Base-by-base conservation (phyloP, 2,113 vertebrate genomes). In the Camelus bactrianus region DNA sequence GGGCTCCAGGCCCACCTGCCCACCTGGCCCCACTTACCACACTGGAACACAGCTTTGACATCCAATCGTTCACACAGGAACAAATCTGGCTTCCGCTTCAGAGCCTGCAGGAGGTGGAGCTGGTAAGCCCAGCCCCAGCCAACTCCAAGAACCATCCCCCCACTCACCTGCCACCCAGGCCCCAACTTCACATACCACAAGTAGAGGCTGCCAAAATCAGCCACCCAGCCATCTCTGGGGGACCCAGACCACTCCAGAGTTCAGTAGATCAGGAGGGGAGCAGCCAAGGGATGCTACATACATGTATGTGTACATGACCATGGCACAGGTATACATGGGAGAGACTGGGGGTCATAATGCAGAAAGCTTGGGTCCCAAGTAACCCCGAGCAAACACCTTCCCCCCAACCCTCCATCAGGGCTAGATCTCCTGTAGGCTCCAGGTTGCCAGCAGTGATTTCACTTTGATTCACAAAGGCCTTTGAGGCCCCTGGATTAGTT, bases 31-130 rank as follows among this genome's bases (percentile, higher is more conserved):
- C 84, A 99, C 99, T 99, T 98, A 99, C 99, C 99, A 98, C 99
- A 99, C 91, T 99, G 99, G 98, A 99, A 99, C 94, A 99, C 99
- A 17, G 99, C 99, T 98, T 99, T 99, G 98, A 99, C 99, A 54
- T 99, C 99, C 98, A 99, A 98, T 98, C 99, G 99, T 98, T 99
- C 99, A 98, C 99, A 99, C 98, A 99, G 98, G 99, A 99, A 99
- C 98, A 99, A 99, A 98, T 99, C 99, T 46, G 99, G 99, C 97
- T 99, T 99, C 99, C 99, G 99, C 99, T 99, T 99, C 98, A 99
- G 99, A 98, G 99, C 99, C 99, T 99, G 99, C 79, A 98, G 99
- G 93, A 98, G 92, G 97, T 92, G 97, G 95, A 93, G 97, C 98
- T 98, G 97, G 97, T 98, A 96, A 98, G 97, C 86, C 96, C 96